Evolutionary conservation across 2,888 invertebrate species (phyloP), one percentile per base, ranked within the genome.

Genomic region (Parthenolecanium corni): DNA sequence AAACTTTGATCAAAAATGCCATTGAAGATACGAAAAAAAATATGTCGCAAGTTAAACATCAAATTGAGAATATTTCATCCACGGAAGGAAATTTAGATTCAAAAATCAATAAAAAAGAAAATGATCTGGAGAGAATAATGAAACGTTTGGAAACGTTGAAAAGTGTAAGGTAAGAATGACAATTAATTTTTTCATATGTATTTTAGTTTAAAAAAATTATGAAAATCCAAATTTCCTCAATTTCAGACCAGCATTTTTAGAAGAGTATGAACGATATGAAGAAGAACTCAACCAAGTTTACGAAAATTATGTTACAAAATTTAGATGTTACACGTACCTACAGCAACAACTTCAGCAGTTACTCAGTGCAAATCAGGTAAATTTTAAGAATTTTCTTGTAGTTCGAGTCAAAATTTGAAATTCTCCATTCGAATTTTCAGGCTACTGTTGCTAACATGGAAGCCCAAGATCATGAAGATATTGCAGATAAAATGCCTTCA

Each of bases 81-180:
- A 93, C 91, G 70, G 91, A 94, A 73, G 84, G 87, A 31, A 91
- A 85, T 66, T 77, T 97, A 2, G 93, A 92, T 70, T 82, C 85
- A 11, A 95, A 96, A 77, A 85, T 97, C 64, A 94, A 95, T 72
- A 83, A 96, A 64, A 85, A 92, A 67, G 82, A 82, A 67, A 82
- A 85, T 0, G 98, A 98, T 72, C 78, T 96, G 67, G 90, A 92
- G 69, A 79, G 98, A 58, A 92, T 92, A 67, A 89, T 91, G 73
- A 96, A 96, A 74, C 79, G 98, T 38, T 77, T 97, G 52, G 87
- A 89, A 70, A 92, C 96, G 0, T 78, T 98, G 68, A 90, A 93
- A 75, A 94, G 91, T 80, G 94, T 96, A 67, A 84, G 93, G 85
- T 86, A 68, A 71, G 72, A 66, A 57, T 24, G 12, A 16, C 36